A percentile compares a stretch with the other conserved stretches of the same genome.
Evolutionary conservation across 2,113 vertebrate species (phyloP).

Genomic region (Caretta caretta): DNA sequence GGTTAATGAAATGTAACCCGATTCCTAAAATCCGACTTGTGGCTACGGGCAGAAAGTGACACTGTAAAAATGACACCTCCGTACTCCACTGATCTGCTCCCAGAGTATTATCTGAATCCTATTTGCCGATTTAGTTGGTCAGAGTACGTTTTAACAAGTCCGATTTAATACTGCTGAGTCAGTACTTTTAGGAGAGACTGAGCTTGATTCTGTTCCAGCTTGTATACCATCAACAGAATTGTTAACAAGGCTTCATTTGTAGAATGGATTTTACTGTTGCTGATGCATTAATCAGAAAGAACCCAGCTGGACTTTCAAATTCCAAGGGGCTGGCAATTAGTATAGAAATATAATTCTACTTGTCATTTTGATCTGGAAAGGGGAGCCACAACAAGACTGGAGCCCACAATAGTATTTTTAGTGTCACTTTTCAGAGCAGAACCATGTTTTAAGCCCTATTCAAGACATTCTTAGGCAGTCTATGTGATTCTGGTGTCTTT

Average conservation of each 20-base stretch:
- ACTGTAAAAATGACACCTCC: neutral
- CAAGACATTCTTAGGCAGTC: neutral
- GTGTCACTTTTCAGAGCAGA: neutral
- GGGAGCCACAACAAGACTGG: neutral
- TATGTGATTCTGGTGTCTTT: neutral
- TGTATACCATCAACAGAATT: neutral
- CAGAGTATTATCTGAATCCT: neutral
- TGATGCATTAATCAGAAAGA: neutral
- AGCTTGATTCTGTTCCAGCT: neutral
- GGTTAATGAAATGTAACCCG: neutral
- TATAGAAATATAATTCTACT: neutral
- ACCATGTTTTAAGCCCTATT: neutral
- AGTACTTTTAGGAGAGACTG: neutral
- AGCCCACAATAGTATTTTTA: neutral
- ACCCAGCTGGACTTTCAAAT: neutral
- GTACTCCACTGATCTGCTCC: neutral
- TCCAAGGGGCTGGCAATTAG: neutral
- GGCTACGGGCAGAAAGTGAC: neutral
- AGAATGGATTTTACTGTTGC: neutral
- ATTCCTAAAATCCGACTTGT: neutral
- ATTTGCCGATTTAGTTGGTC: neutral
- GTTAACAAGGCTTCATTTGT: neutral
- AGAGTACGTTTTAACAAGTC: neutral
- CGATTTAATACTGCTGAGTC: neutral
- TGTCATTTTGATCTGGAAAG: neutral